These are phyloP conservation scores for Zaprionus vittiger DNA, from an alignment of 1,140 invertebrate genomes.

Conservation along the genomic window DNA sequence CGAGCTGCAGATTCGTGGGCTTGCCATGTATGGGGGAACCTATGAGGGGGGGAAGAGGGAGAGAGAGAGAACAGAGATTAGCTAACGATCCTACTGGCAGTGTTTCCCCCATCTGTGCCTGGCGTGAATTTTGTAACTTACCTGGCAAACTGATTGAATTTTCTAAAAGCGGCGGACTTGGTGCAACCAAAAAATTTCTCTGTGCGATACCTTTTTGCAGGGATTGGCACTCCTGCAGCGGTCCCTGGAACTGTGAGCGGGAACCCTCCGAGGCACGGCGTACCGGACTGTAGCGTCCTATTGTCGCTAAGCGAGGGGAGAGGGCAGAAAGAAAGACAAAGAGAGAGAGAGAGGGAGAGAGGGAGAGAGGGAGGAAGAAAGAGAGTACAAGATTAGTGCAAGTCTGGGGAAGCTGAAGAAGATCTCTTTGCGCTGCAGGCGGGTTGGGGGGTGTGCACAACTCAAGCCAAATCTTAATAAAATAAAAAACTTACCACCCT, in stretches of 20 bases:
- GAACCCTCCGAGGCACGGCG: slow-evolving; percentile 91
- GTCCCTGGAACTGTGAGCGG: slow-evolving; percentile 84
- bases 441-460: background rate
- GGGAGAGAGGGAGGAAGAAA: slow-evolving; percentile 15
- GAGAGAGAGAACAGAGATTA: background rate
- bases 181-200: slow-evolving; percentile 85
- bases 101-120: background rate
- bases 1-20: slow-evolving; percentile 58
- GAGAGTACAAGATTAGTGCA: slow-evolving; percentile 6
- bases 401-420: background rate
- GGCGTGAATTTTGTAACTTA: slow-evolving; percentile 45
- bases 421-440: background rate
- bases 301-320: slow-evolving; percentile 54
- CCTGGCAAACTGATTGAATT: slow-evolving; percentile 84
- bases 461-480: slow-evolving; percentile 21
- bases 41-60: slow-evolving; percentile 54
- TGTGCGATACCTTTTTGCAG: slow-evolving; percentile 86
- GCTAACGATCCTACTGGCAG: background rate
- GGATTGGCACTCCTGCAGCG: slow-evolving; percentile 90
- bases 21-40: slow-evolving; percentile 89
- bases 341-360: slow-evolving; percentile 16
- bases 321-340: slow-evolving; percentile 1
- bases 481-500: slow-evolving; percentile 85
- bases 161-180: slow-evolving; percentile 85
- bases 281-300: slow-evolving; percentile 93